Evolutionary conservation across 2,888 invertebrate genomes (phyloP), one percentile per base, ranked within the genome.

Genomic region (Catocala fraxini): DNA sequence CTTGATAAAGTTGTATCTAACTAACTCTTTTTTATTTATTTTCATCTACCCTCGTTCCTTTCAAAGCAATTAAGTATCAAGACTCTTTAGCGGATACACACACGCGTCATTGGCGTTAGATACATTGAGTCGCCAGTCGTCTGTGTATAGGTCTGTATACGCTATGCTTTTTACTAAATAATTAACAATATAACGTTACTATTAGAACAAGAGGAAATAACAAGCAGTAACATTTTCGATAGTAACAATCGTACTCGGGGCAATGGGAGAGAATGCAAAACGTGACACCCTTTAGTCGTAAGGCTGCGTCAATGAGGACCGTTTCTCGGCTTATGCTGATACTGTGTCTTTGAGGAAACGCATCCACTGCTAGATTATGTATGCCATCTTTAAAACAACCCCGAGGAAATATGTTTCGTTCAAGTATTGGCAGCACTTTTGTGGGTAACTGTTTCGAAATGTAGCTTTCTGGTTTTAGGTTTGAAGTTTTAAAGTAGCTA

Each of bases 321-420:
- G 75, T 82, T 83, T 81, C 82, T 66, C 77, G 74, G 84, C 83
- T 85, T 87, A 87, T 88, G 85, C 81, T 86, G 86, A 87, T 87
- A 82, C 80, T 58, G 64, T 84, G 80, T 85, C 88, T 89, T 88
- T 88, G 88, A 86, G 79, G 82, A 82, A 85, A 87, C 80, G 85
- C 80, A 84, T 79, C 79, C 77, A 73, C 73, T 59, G 76, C 83
- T 82, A 82, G 79, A 84, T 83, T 83, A 84, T 84, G 83, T 79
- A 85, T 83, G 81, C 83, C 70, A 77, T 81, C 79, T 85, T 83
- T 81, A 82, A 84, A 81, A 80, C 78, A 79, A 79, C 79, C 80
- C 68, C 59, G 59, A 73, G 66, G 63, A 77, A 81, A 82, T 83
- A 84, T 82, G 79, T 85, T 81, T 79, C 72, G 76, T 71, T 78